Base-by-base conservation (phyloP, 2,888 invertebrate species). In the Bugula neritina region DNA sequence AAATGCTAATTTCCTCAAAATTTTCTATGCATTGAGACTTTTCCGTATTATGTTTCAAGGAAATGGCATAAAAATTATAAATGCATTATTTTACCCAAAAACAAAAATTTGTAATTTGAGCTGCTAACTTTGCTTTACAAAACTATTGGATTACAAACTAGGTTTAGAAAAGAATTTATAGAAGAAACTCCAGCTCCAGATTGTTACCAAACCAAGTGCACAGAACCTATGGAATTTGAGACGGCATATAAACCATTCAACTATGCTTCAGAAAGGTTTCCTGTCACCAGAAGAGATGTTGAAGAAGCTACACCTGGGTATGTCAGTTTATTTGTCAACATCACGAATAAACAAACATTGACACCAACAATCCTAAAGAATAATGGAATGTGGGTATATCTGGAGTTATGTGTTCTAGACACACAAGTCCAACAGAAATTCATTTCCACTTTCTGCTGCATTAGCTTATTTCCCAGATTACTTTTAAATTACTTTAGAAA, bases 271-370 rank as follows among this genome's bases (percentile, higher is more conserved):
- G 78, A 80, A 13, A 76, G 84, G 72, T 82, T 82, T 73, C 80
- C 80, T 5, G 77, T 80, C 0, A 77, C 75, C 72, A 79, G 75
- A 72, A 74, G 78, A 73, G 81, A 81, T 73, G 69, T 80, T 21
- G 75, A 77, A 34, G 81, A 80, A 75, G 79, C 79, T n/a, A 72
- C 79, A 34, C 83, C 83, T 2, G 83, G 83, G 83, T 83, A 75
- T 72, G 43, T 70, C 35, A 23, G 17, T 69, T 29, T n/a, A 1
- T 21, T n/a, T n/a, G n/a, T n/a, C n/a, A n/a, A n/a, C n/a, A n/a
- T n/a, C n/a, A n/a, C n/a, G n/a, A n/a, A n/a, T n/a, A n/a, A n/a
- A n/a, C n/a, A n/a, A n/a, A n/a, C n/a, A n/a, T n/a, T n/a, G n/a
- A n/a, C n/a, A n/a, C n/a, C n/a, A n/a, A n/a, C n/a, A n/a, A n/a